phyloP scores from a whole-genome alignment of 35 echinoderm and acorn worm species.

The Lytechinus variegatus region DNA sequence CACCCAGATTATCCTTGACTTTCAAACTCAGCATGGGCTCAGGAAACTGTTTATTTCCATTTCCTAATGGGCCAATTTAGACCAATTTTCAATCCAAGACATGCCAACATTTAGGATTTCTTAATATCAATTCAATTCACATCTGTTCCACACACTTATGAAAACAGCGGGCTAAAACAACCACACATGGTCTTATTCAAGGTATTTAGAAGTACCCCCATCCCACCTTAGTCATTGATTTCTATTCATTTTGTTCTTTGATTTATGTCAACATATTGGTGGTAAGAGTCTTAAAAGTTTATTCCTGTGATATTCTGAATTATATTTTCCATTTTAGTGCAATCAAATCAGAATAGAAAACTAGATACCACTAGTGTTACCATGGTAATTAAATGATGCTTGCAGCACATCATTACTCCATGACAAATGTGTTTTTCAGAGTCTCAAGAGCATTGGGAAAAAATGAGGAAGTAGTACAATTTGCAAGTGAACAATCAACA shows the following conservation, averaged over 20 bases:
- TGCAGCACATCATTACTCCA: too few relatives aligned
- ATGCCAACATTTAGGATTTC: neutral
- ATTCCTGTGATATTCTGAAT: neutral
- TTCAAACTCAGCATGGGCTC: neutral
- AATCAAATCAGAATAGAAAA: too few relatives aligned
- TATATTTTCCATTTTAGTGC: too few relatives aligned
- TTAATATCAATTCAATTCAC: neutral
- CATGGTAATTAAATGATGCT: too few relatives aligned
- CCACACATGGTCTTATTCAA: neutral
- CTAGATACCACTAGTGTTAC: too few relatives aligned
- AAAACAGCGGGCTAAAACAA: slow-evolving; percentile 1
- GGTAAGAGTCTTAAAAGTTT: neutral
- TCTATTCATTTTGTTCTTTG: neutral
- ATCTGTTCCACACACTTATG: neutral
- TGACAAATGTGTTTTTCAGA: too few relatives aligned
- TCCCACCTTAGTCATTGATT: neutral
- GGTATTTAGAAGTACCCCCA: neutral
- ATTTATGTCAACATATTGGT: neutral
- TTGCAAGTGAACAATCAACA: too few relatives aligned
- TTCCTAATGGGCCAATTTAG: slow-evolving; percentile 12
- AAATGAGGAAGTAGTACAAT: too few relatives aligned
- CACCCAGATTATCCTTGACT: neutral
- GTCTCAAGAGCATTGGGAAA: too few relatives aligned
- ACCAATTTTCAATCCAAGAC: neutral
- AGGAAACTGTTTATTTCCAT: neutral